Evolutionary conservation across 2,113 vertebrate species (phyloP), one percentile per base, ranked within the genome.

Genomic region (Cyanoliseus patagonus): DNA sequence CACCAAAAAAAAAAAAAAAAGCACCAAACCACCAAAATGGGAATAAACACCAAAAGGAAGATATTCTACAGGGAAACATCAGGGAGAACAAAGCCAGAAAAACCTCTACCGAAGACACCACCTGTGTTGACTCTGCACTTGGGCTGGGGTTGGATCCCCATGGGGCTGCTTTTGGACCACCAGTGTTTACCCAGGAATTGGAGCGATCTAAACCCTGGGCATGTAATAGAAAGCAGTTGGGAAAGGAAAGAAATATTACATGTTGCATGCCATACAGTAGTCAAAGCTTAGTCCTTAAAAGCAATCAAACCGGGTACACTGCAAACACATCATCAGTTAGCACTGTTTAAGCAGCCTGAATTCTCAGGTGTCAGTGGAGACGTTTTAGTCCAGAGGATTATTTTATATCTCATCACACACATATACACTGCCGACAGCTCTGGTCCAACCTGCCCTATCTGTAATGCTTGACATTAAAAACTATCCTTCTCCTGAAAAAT

Each of bases 111-210:
- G 95, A 97, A 97, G 97, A 98, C 99, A 99, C 99, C 99, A 99
- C 99, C 99, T 99, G 99, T 98, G 99, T 98, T 98, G 99, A 97
- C 96, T 99, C 99, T 98, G 99, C 98, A 98, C 99, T 98, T 97
- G 99, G 99, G 98, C 99, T 99, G 97, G 99, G 99, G 98, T 99
- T 99, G 98, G 99, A 98, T 99, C 99, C 99, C 99, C 99, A 99
- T 98, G 99, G 99, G 98, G 98, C 98, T 97, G 99, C 99, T 98
- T 99, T 99, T 98, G 99, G 99, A 98, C 99, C 99, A 98, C 99
- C 99, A 98, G 99, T 99, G 99, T 99, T 99, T 98, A 99, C 99
- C 99, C 99, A 99, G 98, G 99, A 99, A 99, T 99, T 99, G 99
- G 99, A 99, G 98, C 99, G 99, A 98, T 99, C 99, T 99, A 99